phyloP scores from a whole-genome alignment of 2,888 invertebrate genomes.

The Germaria angustata region DNA sequence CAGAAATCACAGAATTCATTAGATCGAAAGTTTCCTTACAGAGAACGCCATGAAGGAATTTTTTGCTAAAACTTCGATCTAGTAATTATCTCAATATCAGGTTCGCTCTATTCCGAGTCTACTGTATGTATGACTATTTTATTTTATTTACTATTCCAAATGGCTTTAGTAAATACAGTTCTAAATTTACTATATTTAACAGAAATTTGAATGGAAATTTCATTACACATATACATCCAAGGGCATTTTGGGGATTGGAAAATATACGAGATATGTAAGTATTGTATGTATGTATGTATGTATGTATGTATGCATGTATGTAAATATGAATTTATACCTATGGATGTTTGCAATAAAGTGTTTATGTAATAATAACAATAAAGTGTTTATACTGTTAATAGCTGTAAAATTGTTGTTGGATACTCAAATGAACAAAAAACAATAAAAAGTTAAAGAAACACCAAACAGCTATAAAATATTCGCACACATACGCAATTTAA shows the following conservation, averaged over 20 bases:
- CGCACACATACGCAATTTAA: neutral
- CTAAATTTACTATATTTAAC: slow-evolving; percentile 17
- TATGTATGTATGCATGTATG: neutral
- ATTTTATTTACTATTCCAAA: neutral
- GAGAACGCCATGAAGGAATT: too few species aligned
- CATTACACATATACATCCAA: slow-evolving; percentile 79
- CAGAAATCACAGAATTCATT: too few species aligned
- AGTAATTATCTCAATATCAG: too few species aligned
- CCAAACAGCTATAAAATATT: neutral
- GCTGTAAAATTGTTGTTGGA: neutral
- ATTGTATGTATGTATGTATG: slow-evolving; percentile 46
- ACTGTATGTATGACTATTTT: too few species aligned
- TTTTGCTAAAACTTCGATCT: too few species aligned
- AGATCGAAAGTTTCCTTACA: too few species aligned
- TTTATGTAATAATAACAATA: neutral
- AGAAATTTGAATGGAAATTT: slow-evolving; percentile 79
- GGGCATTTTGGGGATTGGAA: slow-evolving; percentile 80
- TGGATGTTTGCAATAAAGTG: neutral
- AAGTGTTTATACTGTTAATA: slow-evolving; percentile 1
- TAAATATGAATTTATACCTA: neutral
- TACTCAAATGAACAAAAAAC: slow-evolving; percentile 23
- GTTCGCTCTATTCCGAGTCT: too few species aligned
- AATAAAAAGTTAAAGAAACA: neutral
- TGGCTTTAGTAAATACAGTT: neutral
- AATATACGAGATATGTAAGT: slow-evolving; percentile 82